Base-by-base conservation (phyloP, 2,888 invertebrate species). In the Hydrotaea cyrtoneurina region DNA sequence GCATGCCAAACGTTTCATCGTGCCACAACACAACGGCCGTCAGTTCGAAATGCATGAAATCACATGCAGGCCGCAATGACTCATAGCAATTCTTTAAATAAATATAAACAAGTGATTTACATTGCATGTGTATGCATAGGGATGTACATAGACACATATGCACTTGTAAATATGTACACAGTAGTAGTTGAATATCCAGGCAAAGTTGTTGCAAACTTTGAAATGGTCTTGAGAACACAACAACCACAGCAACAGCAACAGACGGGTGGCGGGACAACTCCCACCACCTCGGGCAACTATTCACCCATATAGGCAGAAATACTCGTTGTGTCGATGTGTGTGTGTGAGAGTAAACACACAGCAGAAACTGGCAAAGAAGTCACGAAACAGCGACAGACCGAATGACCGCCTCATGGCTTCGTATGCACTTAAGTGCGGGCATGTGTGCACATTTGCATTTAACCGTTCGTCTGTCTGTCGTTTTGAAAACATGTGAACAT, bases 401-500 rank as follows among this genome's bases (percentile, higher is more conserved):
- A n/a, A 31, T 31, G 31, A 4, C 3, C 2, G 2, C 31, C 31
- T 7, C 3, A 31, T 31, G 31, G 31, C 31, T 7, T 31, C 31
- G 7, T 31, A 31, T 31, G 7, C 31, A 7, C 31, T 31, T 31
- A 7, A 31, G 31, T 2, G 31, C 31, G 31, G 7, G 31, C 31
- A 31, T 31, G 31, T 31, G 31, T 31, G 31, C 31, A 11, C 55
- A 21, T 55, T 55, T 19, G 23, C 10, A 21, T 55, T 21, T 55
- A 5, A 21, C 43, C 7, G 31, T 31, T 21, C 21, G 19, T 17
- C 53, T 53, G 53, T 57, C 21, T 21, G 19, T 57, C 19, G 31
- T 57, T 7, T 26, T 59, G 59, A 11, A 59, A 50, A 59, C 59
- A 59, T 59, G 59, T 59, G 59, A 13, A 59, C 59, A 59, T 59